These are phyloP conservation scores for Pseudolycoriella hygida DNA, from an alignment of 2,888 invertebrate genomes.

Conservation along the genomic window DNA sequence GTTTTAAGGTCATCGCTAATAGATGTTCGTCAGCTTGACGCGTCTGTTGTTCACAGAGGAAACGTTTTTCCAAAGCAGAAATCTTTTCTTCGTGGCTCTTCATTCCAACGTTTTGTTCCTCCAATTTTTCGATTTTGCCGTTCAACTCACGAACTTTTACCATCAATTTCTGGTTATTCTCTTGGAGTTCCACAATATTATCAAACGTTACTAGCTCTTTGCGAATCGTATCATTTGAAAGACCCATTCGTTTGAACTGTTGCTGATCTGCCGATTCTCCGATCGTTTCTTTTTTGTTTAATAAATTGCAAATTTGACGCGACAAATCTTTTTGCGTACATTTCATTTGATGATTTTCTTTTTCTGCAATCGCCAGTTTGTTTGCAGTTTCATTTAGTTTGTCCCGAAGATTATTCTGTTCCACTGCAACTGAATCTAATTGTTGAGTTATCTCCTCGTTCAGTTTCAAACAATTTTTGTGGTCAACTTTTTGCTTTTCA, in stretches of 20 bases:
- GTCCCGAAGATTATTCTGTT: conserved; percentile 37
- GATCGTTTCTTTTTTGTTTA: conserved; percentile 71
- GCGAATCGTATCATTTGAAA: conserved; percentile 50
- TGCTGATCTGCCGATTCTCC: conserved; percentile 34
- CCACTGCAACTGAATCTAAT: conserved; percentile 49
- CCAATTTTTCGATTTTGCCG: conserved; percentile 65
- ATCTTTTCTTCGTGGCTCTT: conserved; percentile 49
- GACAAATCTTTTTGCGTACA: conserved; percentile 64
- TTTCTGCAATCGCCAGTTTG: conserved; percentile 45
- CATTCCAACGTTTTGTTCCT: conserved; percentile 46
- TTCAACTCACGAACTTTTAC: conserved; percentile 71
- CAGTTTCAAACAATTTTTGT: conserved; percentile 54
- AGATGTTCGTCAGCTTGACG: conserved; percentile 67
- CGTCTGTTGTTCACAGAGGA: conserved; percentile 47
- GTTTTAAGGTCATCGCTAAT: conserved; percentile 61
- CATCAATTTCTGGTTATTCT: conserved; percentile 72
- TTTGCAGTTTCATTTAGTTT: conserved; percentile 44
- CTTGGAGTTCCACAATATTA: conserved; percentile 75
- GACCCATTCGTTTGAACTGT: conserved; percentile 40
- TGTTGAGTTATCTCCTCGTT: conserved; percentile 51
- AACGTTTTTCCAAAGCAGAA: conserved; percentile 45
- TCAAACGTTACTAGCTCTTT: conserved; percentile 78
- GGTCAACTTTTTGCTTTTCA: conserved; percentile 66
- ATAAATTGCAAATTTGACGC: conserved; percentile 62
- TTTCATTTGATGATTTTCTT: conserved; percentile 64